Evolutionary conservation across 2,888 invertebrate species (phyloP).

Genomic region (Margaritifera margaritifera): DNA sequence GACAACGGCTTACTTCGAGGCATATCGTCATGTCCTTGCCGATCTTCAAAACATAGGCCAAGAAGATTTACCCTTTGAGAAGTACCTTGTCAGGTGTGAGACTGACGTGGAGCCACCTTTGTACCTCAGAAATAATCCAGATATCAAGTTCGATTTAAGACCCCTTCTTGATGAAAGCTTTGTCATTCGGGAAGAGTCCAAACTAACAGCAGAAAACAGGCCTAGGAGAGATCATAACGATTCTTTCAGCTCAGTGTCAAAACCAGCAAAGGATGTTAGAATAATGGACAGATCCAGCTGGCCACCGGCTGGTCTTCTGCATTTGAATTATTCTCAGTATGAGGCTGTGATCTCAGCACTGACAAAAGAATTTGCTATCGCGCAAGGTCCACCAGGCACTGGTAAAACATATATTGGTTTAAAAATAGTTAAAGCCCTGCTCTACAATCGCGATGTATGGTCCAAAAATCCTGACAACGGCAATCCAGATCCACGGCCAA

Average conservation of each 20-base stretch:
- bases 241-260: conserved; percentile 21
- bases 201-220: conserved; percentile 12
- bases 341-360: conserved; percentile 63
- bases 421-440: conserved; percentile 80
- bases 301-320: conserved; percentile 48
- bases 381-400: conserved; percentile 85
- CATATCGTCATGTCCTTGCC: conserved; percentile 83
- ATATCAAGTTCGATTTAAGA: conserved; percentile 37
- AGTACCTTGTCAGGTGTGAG: conserved; percentile 44
- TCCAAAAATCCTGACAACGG: conserved; percentile 35
- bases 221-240: conserved; percentile 12
- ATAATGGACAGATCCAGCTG: conserved; percentile 19
- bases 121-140: conserved; percentile 30
- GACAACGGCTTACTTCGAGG: conserved; percentile 86
- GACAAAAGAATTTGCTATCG: conserved; percentile 65
- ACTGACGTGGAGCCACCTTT: conserved; percentile 32
- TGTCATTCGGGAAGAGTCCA: conserved; percentile 13
- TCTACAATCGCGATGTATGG: conserved; percentile 77
- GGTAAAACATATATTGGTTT: conserved; percentile 88
- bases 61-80: conserved; percentile 46
- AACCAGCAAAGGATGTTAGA: conserved; percentile 21
- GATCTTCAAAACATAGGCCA: conserved; percentile 78
- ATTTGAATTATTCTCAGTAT: conserved; percentile 64
- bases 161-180: conserved; percentile 47
- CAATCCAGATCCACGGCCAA: conserved; percentile 55